phyloP scores from a whole-genome alignment of 2,113 vertebrate species.

The Osmerus mordax region DNA sequence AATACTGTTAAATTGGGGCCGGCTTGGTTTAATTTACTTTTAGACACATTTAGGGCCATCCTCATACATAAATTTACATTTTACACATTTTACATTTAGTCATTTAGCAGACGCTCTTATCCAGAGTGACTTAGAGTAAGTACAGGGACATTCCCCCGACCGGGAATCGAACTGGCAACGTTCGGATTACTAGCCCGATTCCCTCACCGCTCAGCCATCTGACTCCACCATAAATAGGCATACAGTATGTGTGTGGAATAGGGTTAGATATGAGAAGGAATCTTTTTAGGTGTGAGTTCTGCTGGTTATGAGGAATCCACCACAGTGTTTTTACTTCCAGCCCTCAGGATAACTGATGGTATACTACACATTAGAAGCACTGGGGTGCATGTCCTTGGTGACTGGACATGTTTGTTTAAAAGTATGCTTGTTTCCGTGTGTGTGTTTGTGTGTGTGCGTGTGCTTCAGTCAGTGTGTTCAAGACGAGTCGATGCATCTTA shows the following conservation, averaged over 20 bases:
- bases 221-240: conserved; percentile 30
- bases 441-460: conserved; percentile 9
- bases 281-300: background rate
- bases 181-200: no score
- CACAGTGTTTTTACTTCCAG: background rate
- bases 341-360: no score
- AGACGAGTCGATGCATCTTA: background rate
- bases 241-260: conserved; percentile 10
- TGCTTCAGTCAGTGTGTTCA: background rate
- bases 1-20: conserved; percentile 38
- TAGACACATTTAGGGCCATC: conserved; percentile 38
- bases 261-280: conserved; percentile 1
- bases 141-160: no score
- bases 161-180: no score
- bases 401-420: conserved; percentile 23
- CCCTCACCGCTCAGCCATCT: no score
- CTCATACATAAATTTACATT: conserved; percentile 29
- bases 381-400: background rate
- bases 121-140: no score
- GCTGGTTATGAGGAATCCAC: conserved; percentile 1
- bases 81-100: no score
- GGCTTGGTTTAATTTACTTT: conserved; percentile 45
- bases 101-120: no score
- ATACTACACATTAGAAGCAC: no score
- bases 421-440: background rate